Evolutionary conservation across 2,888 invertebrate genomes (phyloP).

Genomic region (Mycogona germanica): DNA sequence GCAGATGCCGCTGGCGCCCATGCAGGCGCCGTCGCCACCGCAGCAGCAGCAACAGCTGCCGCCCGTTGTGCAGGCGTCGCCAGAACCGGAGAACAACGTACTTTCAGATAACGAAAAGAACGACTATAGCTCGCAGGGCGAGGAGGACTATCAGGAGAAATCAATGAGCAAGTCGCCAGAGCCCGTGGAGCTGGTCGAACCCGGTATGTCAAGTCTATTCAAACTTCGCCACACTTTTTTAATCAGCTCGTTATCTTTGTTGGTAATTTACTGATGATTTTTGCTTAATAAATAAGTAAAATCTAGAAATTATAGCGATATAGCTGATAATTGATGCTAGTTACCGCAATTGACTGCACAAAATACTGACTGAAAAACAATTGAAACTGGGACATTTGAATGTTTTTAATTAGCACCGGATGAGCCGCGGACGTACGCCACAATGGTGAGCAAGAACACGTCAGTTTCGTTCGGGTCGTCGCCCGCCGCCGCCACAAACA

Average conservation of each 20-base stretch:
- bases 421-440: slow-evolving; percentile 80
- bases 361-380: background rate
- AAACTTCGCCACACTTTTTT: slow-evolving; percentile 10
- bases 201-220: no score
- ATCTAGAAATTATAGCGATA: slow-evolving; percentile 6
- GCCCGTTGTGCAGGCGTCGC: slow-evolving; percentile 20
- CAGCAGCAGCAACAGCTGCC: slow-evolving; percentile 34
- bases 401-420: slow-evolving; percentile 35
- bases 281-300: background rate
- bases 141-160: slow-evolving; percentile 17
- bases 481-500: background rate
- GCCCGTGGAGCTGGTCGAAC: slow-evolving; percentile 29
- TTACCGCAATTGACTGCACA: background rate
- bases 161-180: slow-evolving; percentile 28
- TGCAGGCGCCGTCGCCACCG: slow-evolving; percentile 13
- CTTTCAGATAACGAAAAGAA: slow-evolving; percentile 21
- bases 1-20: slow-evolving; percentile 16
- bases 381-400: no score
- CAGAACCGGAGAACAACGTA: slow-evolving; percentile 31
- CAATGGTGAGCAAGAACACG: slow-evolving; percentile 47
- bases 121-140: slow-evolving; percentile 18
- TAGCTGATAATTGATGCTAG: background rate
- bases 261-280: background rate
- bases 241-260: background rate
- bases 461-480: slow-evolving; percentile 11